Percentiles rank a stretch among this genome's conserved stretches.
These are phyloP conservation scores for Sarcoramphus papa DNA, from an alignment of 2,797 vertebrate species.

Conservation along the genomic window DNA sequence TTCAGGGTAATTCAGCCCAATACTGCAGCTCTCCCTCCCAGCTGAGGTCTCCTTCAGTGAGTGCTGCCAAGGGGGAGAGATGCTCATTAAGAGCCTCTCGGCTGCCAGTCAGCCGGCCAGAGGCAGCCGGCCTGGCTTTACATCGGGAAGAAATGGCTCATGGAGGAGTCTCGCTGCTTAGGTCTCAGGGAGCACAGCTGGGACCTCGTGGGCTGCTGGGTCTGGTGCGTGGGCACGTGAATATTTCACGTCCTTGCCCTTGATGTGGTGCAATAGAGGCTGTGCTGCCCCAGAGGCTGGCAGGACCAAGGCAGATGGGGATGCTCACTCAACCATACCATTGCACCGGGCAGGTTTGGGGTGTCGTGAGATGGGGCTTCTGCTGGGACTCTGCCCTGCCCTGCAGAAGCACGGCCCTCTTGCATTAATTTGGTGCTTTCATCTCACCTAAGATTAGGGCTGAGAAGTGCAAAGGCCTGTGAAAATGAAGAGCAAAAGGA, in stretches of 20 bases:
- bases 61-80: background rate
- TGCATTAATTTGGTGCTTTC: background rate
- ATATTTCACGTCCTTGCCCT: background rate
- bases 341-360: background rate
- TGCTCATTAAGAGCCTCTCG: background rate
- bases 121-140: background rate
- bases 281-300: background rate
- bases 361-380: background rate
- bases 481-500: background rate
- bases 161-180: background rate
- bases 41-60: background rate
- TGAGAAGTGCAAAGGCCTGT: background rate
- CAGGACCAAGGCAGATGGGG: accelerated
- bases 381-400: background rate
- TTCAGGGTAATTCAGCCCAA: background rate
- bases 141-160: accelerated
- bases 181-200: background rate
- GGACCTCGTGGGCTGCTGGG: background rate
- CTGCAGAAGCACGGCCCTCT: background rate
- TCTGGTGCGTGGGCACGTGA: background rate
- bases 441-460: background rate
- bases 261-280: accelerated
- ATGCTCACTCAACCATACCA: accelerated
- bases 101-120: background rate
- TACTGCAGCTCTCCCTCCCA: background rate